Base-by-base conservation (phyloP, 2,888 invertebrate genomes). In the Amiota mariae region DNA sequence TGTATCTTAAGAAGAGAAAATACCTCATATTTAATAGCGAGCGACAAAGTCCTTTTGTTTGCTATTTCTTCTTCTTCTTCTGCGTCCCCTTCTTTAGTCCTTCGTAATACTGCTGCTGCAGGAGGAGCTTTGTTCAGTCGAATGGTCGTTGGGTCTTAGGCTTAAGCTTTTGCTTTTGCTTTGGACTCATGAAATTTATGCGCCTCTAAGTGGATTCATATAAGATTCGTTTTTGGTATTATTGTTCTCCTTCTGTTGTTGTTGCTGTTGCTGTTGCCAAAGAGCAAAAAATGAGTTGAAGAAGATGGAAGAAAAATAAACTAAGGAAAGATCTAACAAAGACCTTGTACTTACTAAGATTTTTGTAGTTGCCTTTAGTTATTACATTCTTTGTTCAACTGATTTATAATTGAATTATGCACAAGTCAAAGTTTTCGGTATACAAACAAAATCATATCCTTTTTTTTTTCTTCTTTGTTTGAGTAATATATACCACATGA, bases 11-110 rank as follows among this genome's bases (percentile, higher is more conserved):
- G 36, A 36, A 36, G 2, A 36, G 6, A 36, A 6, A 36, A 36
- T 18, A 0, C 15, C 18, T 4, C 78, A 80, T 73, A 76, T 78
- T 80, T 79, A 80, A 77, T 80, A 77, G 71, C 75, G 15, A 59
- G 78, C 81, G 82, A 81, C 84, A 81, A 82, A 81, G 82, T 84
- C 81, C 78, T 77, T 79, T 84, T 83, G 84, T 83, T 83, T 82
- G 84, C 78, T 13, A 10, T 6, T 36, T 36, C 6, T 36, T 36
- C 36, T 36, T 24, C 24, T 15, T 2, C 10, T n/a, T n/a, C n/a
- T n/a, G n/a, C n/a, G n/a, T n/a, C n/a, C n/a, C n/a, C 54, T 54
- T 2, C 54, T 54, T 54, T 1, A 15, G n/a, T 54, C 12, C 54
- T 54, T 12, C 54, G 2, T 8, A 1, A 13, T 15, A 11, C 13